phyloP scores from a whole-genome alignment of 2,797 vertebrate species.

The Poecilia velifera region DNA sequence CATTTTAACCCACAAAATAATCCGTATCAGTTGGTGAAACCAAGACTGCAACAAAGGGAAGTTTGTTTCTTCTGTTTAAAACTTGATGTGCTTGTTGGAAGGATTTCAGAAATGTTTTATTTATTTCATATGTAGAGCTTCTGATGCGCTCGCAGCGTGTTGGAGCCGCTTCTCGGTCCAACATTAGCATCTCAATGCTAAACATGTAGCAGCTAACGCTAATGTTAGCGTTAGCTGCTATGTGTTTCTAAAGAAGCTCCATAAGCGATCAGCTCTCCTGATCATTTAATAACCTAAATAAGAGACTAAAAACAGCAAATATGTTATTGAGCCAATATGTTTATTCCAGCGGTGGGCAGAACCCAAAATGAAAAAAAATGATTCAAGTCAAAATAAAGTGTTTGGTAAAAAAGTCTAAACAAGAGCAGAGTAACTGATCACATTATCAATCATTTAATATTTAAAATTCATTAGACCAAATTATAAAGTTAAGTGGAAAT shows the following conservation, averaged over 20 bases:
- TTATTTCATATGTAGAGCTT: too few species aligned
- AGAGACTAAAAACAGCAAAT: neutral
- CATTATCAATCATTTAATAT: too few species aligned
- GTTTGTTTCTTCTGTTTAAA: neutral
- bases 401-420: too few species aligned
- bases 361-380: too few species aligned
- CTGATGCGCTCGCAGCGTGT: neutral
- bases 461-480: too few species aligned
- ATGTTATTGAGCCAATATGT: neutral
- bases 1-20: neutral
- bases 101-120: neutral
- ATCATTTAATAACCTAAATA: neutral
- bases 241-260: too few species aligned
- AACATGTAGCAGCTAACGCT: neutral
- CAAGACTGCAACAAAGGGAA: neutral
- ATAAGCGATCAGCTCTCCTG: neutral
- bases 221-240: neutral
- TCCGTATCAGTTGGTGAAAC: neutral
- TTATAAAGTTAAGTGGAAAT: too few species aligned
- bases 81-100: neutral
- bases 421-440: too few species aligned
- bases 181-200: neutral
- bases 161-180: neutral
- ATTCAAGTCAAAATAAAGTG: too few species aligned
- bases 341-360: neutral